These are phyloP conservation scores for Archips xylosteana DNA, from an alignment of 2,888 invertebrate genomes.

Conservation along the genomic window DNA sequence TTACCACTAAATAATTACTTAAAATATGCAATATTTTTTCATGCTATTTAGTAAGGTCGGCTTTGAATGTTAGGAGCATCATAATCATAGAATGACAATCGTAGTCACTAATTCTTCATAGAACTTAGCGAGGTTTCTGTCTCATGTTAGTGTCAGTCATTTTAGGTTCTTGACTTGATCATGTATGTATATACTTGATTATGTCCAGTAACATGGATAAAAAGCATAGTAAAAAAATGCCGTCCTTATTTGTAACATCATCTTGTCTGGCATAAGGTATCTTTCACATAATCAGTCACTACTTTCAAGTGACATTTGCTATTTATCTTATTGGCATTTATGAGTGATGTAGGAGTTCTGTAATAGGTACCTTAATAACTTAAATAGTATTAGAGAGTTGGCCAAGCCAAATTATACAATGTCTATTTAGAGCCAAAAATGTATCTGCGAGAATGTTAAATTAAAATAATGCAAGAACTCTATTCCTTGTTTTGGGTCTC, in stretches of 20 bases:
- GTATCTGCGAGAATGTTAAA: not conserved
- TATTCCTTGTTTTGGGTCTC: slow-evolving; percentile 1
- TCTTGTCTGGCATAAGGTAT: slow-evolving; percentile 24
- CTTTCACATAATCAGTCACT: slow-evolving; percentile 17
- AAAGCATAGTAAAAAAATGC: slow-evolving; percentile 26
- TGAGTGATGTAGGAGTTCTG: slow-evolving; percentile 28
- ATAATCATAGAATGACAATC: slow-evolving; percentile 55
- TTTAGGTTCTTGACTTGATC: slow-evolving; percentile 43
- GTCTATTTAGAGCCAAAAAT: slow-evolving; percentile 38
- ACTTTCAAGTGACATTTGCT: slow-evolving; percentile 36
- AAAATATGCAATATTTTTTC: slow-evolving; percentile 75
- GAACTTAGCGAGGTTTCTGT: slow-evolving; percentile 59
- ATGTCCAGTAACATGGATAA: slow-evolving; percentile 24
- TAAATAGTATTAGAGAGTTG: slow-evolving; percentile 35
- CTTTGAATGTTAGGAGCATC: slow-evolving; percentile 76
- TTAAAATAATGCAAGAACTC: not conserved
- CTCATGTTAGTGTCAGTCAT: slow-evolving; percentile 57
- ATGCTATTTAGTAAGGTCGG: slow-evolving; percentile 67
- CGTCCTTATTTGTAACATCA: slow-evolving; percentile 40
- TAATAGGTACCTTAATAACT: slow-evolving; percentile 27
- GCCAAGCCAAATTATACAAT: slow-evolving; percentile 39
- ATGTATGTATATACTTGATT: not conserved
- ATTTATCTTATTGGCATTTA: slow-evolving; percentile 36
- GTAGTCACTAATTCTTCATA: slow-evolving; percentile 63
- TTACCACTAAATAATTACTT: slow-evolving; percentile 52